phyloP scores from a whole-genome alignment of 2,888 invertebrate species.

The Dexiosoma caninum region DNA sequence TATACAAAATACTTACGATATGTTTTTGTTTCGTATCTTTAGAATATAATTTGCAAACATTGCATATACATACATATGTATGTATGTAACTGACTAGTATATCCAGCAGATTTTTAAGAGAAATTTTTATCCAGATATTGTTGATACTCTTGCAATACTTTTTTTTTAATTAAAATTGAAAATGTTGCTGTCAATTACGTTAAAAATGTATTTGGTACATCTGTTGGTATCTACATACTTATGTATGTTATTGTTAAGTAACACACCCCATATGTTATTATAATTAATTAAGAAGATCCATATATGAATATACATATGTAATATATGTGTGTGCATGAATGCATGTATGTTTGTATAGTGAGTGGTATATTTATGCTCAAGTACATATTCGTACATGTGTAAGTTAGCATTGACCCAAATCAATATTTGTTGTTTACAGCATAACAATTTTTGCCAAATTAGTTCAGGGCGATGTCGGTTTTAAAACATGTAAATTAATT shows the following conservation, averaged over 20 bases:
- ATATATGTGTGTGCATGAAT: background rate
- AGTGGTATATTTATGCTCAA: slow-evolving; percentile 4
- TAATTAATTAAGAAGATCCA: no score
- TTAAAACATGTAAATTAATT: background rate
- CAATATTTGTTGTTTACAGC: slow-evolving; percentile 21
- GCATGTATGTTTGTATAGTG: background rate
- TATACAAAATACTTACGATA: background rate
- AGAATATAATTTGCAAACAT: slow-evolving; percentile 9
- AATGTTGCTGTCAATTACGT: background rate
- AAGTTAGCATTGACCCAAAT: slow-evolving; percentile 39
- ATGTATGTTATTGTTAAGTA: background rate
- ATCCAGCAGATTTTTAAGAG: no score
- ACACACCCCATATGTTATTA: no score
- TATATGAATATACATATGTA: background rate
- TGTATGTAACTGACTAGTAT: background rate
- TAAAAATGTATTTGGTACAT: background rate
- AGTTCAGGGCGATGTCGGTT: background rate
- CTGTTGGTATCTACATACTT: background rate
- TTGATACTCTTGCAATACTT: no score
- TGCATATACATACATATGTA: background rate
- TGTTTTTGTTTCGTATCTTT: background rate
- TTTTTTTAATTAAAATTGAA: no score
- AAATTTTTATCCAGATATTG: no score
- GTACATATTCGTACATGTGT: background rate
- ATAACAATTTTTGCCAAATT: slow-evolving; percentile 1